Conservation (phyloP, 2,888 invertebrate genomes). For the Drosophila colorata region DNA sequence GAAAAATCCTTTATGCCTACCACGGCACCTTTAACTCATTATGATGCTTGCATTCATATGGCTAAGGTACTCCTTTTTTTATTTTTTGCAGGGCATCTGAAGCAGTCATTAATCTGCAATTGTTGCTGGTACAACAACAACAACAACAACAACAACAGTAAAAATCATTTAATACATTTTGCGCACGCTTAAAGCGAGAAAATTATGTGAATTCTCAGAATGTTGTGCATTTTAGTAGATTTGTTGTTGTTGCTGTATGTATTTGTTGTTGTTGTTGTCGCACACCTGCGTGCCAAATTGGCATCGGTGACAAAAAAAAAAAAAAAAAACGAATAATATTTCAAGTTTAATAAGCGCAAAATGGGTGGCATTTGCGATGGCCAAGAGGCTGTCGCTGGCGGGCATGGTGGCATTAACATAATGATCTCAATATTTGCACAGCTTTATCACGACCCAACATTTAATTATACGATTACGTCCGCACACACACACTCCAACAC, state of each 20-base stretch:
- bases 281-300: constrained; percentile 76
- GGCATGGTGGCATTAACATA: constrained; percentile 71
- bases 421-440: constrained; percentile 81
- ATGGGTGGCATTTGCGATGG: constrained; percentile 49
- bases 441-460: constrained; percentile 72
- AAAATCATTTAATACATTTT: constrained; percentile 68
- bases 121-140: constrained; percentile 30
- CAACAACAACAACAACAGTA: constrained; percentile 28
- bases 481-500: not conserved
- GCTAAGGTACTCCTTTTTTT: too few species aligned
- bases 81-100: constrained; percentile 35
- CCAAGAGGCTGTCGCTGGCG: constrained; percentile 42
- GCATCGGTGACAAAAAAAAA: constrained; percentile 64
- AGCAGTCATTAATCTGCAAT: constrained; percentile 28
- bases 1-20: too few species aligned
- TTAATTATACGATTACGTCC: constrained; percentile 66
- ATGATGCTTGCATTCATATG: too few species aligned
- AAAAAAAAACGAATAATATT: constrained; percentile 34
- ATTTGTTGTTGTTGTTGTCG: constrained; percentile 37
- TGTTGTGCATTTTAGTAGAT: constrained; percentile 47
- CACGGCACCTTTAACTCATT: too few species aligned
- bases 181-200: constrained; percentile 68
- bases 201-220: constrained; percentile 65
- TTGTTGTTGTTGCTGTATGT: not conserved
- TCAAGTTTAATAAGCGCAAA: constrained; percentile 67